Percentiles rank a stretch among this genome's conserved stretches.
These are phyloP conservation scores for Apamea sordens DNA, from an alignment of 2,888 invertebrate genomes.

Conservation along the genomic window DNA sequence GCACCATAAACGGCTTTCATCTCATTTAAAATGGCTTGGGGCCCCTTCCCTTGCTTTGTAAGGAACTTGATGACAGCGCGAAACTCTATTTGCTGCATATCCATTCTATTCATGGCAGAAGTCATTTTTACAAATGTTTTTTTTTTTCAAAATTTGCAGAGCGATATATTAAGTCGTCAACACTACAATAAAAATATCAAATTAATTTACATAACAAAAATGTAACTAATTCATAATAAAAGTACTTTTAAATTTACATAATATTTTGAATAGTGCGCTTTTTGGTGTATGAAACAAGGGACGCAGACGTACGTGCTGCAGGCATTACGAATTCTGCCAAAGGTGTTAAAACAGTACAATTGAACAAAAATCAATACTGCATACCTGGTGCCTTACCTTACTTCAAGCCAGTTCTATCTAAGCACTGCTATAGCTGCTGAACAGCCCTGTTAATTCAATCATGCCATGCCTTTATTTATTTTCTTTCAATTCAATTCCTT, in stretches of 20 bases:
- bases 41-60: slow-evolving; percentile 63
- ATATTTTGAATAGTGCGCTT: not conserved
- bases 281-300: too few species aligned
- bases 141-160: not conserved
- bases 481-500: slow-evolving; percentile 9
- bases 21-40: slow-evolving; percentile 55
- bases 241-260: not conserved
- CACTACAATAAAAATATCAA: slow-evolving; percentile 26
- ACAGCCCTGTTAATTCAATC: slow-evolving; percentile 25
- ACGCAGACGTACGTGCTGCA: not conserved
- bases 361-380: not conserved
- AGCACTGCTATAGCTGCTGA: slow-evolving; percentile 21
- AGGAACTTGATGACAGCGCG: slow-evolving; percentile 63
- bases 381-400: slow-evolving; percentile 24
- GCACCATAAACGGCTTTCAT: slow-evolving; percentile 63
- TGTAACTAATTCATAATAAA: not conserved
- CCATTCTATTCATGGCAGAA: slow-evolving; percentile 35
- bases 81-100: slow-evolving; percentile 56
- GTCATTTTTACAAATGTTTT: slow-evolving; percentile 25
- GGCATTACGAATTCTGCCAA: not conserved
- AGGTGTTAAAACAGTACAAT: not conserved
- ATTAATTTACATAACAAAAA: not conserved
- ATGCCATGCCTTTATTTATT: slow-evolving; percentile 20
- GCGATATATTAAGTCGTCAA: not conserved
- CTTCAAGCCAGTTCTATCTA: not conserved